A percentile compares a stretch with the other conserved stretches of the same genome.
phyloP scores from a whole-genome alignment of 2,797 vertebrate species.

The Falco naumanni region DNA sequence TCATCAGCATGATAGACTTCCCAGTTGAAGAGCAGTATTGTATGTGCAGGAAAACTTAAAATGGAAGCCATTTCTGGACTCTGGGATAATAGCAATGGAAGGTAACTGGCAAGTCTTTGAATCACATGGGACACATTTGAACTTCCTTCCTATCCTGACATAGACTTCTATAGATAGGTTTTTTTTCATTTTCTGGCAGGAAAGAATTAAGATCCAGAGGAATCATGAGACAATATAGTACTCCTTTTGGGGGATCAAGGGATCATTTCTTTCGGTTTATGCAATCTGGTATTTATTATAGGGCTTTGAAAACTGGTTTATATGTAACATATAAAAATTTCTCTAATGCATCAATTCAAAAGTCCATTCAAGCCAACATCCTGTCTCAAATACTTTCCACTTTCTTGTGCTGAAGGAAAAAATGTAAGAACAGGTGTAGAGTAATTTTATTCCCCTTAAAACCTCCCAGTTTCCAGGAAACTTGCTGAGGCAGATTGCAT shows the following conservation, averaged over 20 bases:
- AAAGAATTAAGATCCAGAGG: not conserved
- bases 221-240: not conserved
- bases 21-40: not conserved
- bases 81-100: not conserved
- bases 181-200: not conserved
- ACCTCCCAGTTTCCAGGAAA: slow-evolving; percentile 11
- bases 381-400: slow-evolving; percentile 14
- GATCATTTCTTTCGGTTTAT: not conserved
- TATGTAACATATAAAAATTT: not conserved
- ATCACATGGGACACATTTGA: not conserved
- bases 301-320: not conserved
- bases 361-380: not conserved
- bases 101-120: not conserved
- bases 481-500: not conserved
- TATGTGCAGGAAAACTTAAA: not conserved
- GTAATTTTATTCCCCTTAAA: not conserved
- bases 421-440: slow-evolving; percentile 18
- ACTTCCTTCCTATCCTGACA: not conserved
- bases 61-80: not conserved
- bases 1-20: not conserved
- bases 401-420: not conserved
- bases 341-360: not conserved
- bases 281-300: not conserved
- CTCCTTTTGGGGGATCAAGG: not conserved
- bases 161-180: not conserved